Evolutionary conservation across 2,888 invertebrate genomes (phyloP).

Genomic region (Escarpia spicata): DNA sequence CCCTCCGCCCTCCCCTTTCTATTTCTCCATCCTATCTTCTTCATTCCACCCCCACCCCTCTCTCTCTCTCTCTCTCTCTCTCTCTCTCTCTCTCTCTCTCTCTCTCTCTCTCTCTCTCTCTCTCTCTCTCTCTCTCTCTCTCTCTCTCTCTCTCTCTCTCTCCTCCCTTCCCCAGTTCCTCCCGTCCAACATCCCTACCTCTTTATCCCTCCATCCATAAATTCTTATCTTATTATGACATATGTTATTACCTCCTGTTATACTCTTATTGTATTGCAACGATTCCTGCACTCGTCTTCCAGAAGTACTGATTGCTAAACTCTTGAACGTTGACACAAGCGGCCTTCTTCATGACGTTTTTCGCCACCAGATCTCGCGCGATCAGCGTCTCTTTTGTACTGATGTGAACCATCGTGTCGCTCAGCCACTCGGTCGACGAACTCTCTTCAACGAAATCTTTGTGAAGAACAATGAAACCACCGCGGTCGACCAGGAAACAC

Average conservation of each 20-base stretch:
- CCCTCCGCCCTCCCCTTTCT: not conserved
- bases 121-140: not conserved
- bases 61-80: not conserved
- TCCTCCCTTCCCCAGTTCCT: not conserved
- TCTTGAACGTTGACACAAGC: constrained; percentile 4
- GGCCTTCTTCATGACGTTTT: not conserved
- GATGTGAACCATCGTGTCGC: not conserved
- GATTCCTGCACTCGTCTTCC: not conserved
- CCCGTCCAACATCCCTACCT: too few relatives aligned
- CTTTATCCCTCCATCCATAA: too few relatives aligned
- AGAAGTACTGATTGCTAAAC: constrained; percentile 16
- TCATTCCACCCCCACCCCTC: not conserved
- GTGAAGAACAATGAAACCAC: too few relatives aligned
- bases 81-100: not conserved
- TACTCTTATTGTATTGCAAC: not conserved
- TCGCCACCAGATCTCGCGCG: not conserved
- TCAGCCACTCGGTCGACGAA: too few relatives aligned
- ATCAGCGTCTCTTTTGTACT: not conserved
- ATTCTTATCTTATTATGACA: not conserved
- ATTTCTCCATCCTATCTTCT: too few relatives aligned
- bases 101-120: not conserved
- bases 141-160: not conserved
- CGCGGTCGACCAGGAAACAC: too few relatives aligned
- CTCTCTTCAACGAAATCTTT: too few relatives aligned
- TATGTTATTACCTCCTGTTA: not conserved